Conservation (phyloP, 2,113 vertebrate genomes). For the Tupaia chinensis region DNA sequence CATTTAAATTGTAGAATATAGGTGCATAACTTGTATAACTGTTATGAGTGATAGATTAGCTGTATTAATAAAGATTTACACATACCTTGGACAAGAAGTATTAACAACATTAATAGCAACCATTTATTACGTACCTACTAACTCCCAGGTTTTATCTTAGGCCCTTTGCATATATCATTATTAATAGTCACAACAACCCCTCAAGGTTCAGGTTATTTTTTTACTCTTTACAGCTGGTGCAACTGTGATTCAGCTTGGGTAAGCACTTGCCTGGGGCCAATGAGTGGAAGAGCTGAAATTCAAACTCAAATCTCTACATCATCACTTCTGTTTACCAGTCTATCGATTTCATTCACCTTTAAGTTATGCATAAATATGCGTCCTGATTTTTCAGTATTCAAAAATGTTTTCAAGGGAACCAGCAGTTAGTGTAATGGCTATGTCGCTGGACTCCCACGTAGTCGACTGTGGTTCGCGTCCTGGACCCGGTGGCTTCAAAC, state of each 20-base stretch:
- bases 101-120: slow-evolving; percentile 53
- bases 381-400: slow-evolving; percentile 41
- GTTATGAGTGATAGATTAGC: slow-evolving; percentile 57
- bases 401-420: too few species aligned
- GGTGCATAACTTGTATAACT: neutral
- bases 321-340: neutral
- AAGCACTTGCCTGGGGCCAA: slow-evolving; percentile 32
- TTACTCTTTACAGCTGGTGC: slow-evolving; percentile 42
- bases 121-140: slow-evolving; percentile 59
- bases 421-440: too few species aligned
- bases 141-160: slow-evolving; percentile 16
- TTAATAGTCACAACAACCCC: slow-evolving; percentile 55
- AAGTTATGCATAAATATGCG: slow-evolving; percentile 32
- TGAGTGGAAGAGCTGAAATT: slow-evolving; percentile 22
- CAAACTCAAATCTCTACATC: slow-evolving; percentile 48
- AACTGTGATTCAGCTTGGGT: slow-evolving; percentile 16
- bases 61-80: slow-evolving; percentile 67
- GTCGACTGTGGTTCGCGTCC: too few species aligned
- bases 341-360: neutral
- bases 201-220: slow-evolving; percentile 14
- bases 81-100: slow-evolving; percentile 62
- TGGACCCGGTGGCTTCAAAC: too few species aligned
- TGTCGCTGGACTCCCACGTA: too few species aligned
- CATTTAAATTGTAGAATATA: slow-evolving; percentile 58
- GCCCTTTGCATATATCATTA: slow-evolving; percentile 30